A percentile compares a stretch with the other conserved stretches of the same genome.
phyloP scores from a whole-genome alignment of 2,888 invertebrate genomes.

The Acrobasis consociella region DNA sequence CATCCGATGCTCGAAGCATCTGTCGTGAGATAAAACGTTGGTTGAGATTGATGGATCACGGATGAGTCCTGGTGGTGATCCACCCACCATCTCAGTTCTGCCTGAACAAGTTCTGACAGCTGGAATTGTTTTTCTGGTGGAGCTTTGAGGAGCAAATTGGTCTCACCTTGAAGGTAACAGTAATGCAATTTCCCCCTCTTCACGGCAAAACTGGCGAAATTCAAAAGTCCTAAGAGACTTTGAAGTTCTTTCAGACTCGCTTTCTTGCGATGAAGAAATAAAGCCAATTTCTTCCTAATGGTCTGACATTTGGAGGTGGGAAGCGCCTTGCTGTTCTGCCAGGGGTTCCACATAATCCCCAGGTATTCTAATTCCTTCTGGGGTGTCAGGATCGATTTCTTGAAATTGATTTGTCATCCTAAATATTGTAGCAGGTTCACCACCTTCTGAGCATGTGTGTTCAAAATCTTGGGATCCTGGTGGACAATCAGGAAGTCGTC shows the following conservation, averaged over 20 bases:
- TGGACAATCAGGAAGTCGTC: background rate
- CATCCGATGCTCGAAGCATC: slow-evolving; percentile 31
- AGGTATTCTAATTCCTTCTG: background rate
- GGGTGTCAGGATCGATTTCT: background rate
- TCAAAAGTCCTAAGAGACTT: background rate
- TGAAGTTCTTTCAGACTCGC: background rate
- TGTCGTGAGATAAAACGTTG: slow-evolving; percentile 25
- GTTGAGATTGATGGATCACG: slow-evolving; percentile 17
- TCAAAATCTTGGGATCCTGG: background rate
- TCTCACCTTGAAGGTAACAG: background rate
- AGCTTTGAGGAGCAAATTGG: background rate
- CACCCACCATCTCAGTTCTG: too few species aligned
- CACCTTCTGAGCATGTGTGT: background rate
- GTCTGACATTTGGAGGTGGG: background rate
- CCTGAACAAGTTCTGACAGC: background rate
- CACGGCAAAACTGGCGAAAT: background rate
- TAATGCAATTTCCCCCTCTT: background rate
- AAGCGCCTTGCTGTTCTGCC: background rate
- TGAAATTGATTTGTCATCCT: background rate
- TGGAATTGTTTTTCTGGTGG: background rate
- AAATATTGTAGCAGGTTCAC: background rate
- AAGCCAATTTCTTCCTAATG: background rate
- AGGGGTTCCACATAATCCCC: background rate
- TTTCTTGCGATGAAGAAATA: background rate
- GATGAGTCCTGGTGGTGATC: too few species aligned